phyloP scores from a whole-genome alignment of 1,140 invertebrate species.

The Diachasmimorpha longicaudata region DNA sequence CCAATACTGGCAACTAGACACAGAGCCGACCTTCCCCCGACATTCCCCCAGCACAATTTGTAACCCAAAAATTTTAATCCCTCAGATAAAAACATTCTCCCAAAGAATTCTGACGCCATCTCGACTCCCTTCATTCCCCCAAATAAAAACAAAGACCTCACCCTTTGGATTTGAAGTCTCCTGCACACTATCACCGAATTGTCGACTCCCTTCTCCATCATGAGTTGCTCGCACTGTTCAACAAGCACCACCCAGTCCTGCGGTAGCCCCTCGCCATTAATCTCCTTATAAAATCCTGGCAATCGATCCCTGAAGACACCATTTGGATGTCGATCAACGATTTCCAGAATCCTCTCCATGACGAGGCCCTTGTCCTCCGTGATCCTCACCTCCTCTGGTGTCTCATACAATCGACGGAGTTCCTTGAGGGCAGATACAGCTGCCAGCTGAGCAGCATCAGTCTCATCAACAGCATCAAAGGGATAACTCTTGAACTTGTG shows the following conservation, averaged over 20 bases:
- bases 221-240: constrained; percentile 55
- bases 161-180: constrained; percentile 2
- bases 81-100: no score
- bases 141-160: not conserved
- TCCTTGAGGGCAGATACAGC: constrained; percentile 62
- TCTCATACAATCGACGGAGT: constrained; percentile 50
- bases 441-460: constrained; percentile 63
- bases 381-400: constrained; percentile 39
- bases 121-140: not conserved
- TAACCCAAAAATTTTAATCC: no score
- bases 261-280: constrained; percentile 64
- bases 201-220: constrained; percentile 59
- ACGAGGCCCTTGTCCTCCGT: constrained; percentile 44
- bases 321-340: constrained; percentile 62
- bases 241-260: constrained; percentile 63
- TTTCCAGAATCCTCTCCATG: constrained; percentile 55
- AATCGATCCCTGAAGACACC: constrained; percentile 57
- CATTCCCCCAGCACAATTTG: no score
- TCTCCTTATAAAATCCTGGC: constrained; percentile 55
- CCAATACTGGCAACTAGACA: no score
- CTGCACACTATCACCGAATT: constrained; percentile 59
- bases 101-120: no score
- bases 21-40: no score
- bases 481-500: constrained; percentile 67
- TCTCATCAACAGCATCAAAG: constrained; percentile 60